These are phyloP conservation scores for Catharus bicknelli DNA, from an alignment of 2,113 vertebrate genomes.

Conservation along the genomic window DNA sequence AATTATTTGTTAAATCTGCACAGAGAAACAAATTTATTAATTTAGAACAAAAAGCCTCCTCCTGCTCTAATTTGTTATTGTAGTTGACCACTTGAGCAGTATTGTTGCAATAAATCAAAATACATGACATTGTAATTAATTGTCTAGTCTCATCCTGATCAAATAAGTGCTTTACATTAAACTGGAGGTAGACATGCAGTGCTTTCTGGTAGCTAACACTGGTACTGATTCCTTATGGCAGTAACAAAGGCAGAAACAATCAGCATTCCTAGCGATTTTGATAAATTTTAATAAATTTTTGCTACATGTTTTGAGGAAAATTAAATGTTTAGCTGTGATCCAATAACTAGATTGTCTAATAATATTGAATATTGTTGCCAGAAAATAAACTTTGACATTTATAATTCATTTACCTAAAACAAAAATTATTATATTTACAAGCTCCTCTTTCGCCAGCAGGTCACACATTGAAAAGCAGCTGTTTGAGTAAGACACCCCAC, in stretches of 20 bases:
- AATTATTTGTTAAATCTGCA: not conserved
- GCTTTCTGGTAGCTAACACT: not conserved
- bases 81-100: not conserved
- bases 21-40: not conserved
- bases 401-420: not conserved
- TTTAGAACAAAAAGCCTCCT: not conserved
- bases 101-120: not conserved
- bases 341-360: not conserved
- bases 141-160: not conserved
- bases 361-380: not conserved
- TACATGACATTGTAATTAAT: not conserved
- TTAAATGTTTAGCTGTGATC: not conserved
- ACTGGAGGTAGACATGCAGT: not conserved
- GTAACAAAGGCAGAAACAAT: not conserved
- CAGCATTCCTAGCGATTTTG: not conserved
- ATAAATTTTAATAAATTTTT: not conserved
- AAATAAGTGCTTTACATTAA: not conserved
- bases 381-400: not conserved
- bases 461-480: not conserved
- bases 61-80: not conserved
- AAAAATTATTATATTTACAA: not conserved
- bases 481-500: not conserved
- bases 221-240: not conserved
- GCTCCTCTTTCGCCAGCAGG: not conserved
- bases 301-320: not conserved